Percentiles rank a stretch among this genome's conserved stretches.
phyloP scores from a whole-genome alignment of 2,113 vertebrate species.

The Pterocles orientalis region DNA sequence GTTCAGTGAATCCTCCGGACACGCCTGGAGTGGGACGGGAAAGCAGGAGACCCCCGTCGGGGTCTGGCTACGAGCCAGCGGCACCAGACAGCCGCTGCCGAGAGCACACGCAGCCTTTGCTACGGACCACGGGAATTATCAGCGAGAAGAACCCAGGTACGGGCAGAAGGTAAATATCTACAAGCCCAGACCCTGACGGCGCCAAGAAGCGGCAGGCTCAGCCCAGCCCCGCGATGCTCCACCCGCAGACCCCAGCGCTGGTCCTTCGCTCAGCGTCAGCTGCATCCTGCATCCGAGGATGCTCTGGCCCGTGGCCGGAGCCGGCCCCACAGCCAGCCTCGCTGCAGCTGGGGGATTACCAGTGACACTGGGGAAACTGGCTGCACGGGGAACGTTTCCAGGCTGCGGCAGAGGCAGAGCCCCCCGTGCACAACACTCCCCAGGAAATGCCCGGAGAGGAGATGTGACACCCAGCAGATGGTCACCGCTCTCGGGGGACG shows the following conservation, averaged over 20 bases:
- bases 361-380: background rate
- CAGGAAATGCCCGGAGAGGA: background rate
- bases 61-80: no score
- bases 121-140: accelerated
- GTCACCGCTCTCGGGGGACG: background rate
- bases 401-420: background rate
- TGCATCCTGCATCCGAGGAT: background rate
- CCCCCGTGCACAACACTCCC: background rate
- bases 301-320: accelerated
- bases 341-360: accelerated
- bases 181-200: accelerated
- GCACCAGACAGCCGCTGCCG: background rate
- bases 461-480: background rate
- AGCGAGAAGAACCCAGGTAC: background rate
- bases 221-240: accelerated
- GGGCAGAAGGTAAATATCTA: background rate
- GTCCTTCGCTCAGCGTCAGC: background rate
- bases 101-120: background rate
- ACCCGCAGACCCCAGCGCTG: background rate
- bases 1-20: no score
- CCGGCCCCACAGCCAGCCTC: no score
- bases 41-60: no score
- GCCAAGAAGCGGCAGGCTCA: accelerated
- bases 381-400: background rate
- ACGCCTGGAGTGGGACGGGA: no score